Evolutionary conservation across 2,888 invertebrate genomes (phyloP).

Genomic region (Altica lythri): DNA sequence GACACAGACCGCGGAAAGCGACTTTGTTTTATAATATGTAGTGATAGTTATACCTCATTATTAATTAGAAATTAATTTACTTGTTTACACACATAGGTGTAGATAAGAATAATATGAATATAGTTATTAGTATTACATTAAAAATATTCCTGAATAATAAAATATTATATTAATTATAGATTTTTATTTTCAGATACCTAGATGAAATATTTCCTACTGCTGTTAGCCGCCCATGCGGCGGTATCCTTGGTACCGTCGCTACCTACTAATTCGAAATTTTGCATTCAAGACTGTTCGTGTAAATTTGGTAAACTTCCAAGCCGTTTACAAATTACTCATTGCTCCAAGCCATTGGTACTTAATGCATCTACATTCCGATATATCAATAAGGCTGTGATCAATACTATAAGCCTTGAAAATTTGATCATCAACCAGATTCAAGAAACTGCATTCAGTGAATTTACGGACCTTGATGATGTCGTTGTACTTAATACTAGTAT

Average conservation of each 20-base stretch:
- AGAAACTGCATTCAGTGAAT: constrained; percentile 70
- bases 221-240: constrained; percentile 37
- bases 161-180: neutral
- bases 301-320: constrained; percentile 36
- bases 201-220: constrained; percentile 34
- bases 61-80: too few relatives aligned
- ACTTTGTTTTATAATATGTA: too few relatives aligned
- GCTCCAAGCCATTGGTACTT: constrained; percentile 41
- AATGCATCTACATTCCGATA: constrained; percentile 39
- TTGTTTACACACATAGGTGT: too few relatives aligned
- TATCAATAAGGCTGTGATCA: constrained; percentile 37
- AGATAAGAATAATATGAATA: too few relatives aligned
- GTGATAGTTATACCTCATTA: too few relatives aligned
- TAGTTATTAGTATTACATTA: too few relatives aligned
- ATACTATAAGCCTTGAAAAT: constrained; percentile 41
- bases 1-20: too few relatives aligned
- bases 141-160: too few relatives aligned
- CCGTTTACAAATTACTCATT: constrained; percentile 41
- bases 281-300: constrained; percentile 44
- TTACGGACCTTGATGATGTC: constrained; percentile 69
- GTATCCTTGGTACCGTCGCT: constrained; percentile 33
- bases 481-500: constrained; percentile 72
- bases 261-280: constrained; percentile 32
- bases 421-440: constrained; percentile 67
- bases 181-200: constrained; percentile 36